A percentile compares a stretch with the other conserved stretches of the same genome.
Evolutionary conservation across 2,888 invertebrate genomes (phyloP).

Genomic region (Piscicola geometra): DNA sequence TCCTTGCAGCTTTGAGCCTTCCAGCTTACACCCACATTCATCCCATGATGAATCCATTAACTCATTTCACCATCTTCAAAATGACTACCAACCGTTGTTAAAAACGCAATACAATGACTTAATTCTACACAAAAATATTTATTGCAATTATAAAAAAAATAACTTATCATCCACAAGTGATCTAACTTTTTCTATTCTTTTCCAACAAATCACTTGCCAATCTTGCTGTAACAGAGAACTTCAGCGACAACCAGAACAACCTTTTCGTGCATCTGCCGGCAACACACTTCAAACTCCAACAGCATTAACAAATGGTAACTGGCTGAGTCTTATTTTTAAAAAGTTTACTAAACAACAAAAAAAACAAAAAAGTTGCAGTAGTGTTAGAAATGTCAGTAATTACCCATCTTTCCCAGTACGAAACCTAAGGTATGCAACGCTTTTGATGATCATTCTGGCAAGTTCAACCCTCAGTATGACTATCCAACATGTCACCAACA

Average conservation of each 20-base stretch:
- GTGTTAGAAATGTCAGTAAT: background rate
- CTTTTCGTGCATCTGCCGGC: background rate
- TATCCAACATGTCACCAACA: background rate
- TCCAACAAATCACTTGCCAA: background rate
- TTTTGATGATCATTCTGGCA: background rate
- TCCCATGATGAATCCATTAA: background rate
- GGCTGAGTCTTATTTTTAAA: too few species aligned
- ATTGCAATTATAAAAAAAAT: too few species aligned
- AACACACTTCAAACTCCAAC: background rate
- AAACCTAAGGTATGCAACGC: background rate
- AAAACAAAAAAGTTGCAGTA: background rate
- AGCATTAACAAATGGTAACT: too few species aligned
- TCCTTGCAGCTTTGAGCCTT: background rate
- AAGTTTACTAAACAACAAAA: too few species aligned
- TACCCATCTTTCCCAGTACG: background rate
- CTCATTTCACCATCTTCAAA: background rate
- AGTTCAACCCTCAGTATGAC: constrained; percentile 7
- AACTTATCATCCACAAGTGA: too few species aligned
- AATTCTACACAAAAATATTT: too few species aligned
- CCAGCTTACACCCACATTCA: background rate
- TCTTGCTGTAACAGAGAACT: constrained; percentile 3
- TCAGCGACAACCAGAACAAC: background rate
- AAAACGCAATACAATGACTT: too few species aligned
- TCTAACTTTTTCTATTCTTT: background rate
- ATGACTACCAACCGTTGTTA: too few species aligned